phyloP scores from a whole-genome alignment of 2,113 vertebrate species.

The Prionailurus bengalensis region DNA sequence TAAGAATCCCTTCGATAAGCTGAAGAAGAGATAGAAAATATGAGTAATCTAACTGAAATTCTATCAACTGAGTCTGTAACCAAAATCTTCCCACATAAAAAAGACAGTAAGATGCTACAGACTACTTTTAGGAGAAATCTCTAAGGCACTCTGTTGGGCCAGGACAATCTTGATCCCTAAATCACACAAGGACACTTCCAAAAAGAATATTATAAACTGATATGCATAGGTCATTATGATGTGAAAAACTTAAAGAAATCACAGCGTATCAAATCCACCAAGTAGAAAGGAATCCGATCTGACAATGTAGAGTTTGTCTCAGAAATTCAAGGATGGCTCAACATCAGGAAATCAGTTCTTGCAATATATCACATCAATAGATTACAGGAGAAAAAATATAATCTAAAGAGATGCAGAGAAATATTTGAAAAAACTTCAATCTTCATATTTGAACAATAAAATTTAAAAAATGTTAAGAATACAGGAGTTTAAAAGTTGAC shows the following conservation, averaged over 20 bases:
- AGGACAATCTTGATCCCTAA: background rate
- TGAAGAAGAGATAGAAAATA: background rate
- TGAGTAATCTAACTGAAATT: background rate
- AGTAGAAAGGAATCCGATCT: background rate
- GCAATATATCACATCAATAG: background rate
- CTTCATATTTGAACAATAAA: background rate
- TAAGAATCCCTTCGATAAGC: background rate
- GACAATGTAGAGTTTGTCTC: background rate
- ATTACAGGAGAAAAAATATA: background rate
- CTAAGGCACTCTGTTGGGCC: background rate
- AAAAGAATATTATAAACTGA: background rate
- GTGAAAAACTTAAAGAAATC: background rate
- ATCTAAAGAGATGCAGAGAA: background rate
- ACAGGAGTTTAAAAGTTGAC: background rate
- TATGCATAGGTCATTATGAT: background rate
- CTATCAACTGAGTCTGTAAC: background rate
- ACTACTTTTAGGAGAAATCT: background rate
- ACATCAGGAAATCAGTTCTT: background rate
- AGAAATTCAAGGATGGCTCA: constrained; percentile 43
- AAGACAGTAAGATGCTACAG: background rate
- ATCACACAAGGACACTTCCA: background rate
- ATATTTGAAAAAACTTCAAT: background rate
- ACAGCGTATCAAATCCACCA: background rate
- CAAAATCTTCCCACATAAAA: background rate
- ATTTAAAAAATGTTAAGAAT: background rate